Percentiles rank a stretch among this genome's conserved stretches.
These are phyloP conservation scores for Poicephalus gulielmi DNA, from an alignment of 2,113 vertebrate genomes.

Conservation along the genomic window DNA sequence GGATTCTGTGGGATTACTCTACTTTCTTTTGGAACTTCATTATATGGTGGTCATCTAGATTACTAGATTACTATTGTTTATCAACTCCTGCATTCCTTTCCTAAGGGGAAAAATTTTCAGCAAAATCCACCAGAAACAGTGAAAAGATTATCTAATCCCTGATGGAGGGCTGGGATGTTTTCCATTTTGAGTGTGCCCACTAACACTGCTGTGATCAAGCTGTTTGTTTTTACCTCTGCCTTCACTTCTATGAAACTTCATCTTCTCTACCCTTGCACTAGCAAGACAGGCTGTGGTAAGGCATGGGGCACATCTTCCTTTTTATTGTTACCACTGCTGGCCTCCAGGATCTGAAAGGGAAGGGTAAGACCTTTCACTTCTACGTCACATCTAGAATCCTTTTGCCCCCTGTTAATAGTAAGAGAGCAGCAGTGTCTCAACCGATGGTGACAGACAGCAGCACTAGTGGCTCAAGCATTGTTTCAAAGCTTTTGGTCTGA, in stretches of 20 bases:
- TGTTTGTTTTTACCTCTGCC: background rate
- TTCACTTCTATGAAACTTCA: accelerated
- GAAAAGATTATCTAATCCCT: background rate
- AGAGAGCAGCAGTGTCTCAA: accelerated
- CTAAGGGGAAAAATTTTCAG: background rate
- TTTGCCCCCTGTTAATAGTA: background rate
- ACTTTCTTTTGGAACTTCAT: background rate
- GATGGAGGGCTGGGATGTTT: background rate
- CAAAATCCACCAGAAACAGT: background rate
- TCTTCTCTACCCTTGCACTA: background rate
- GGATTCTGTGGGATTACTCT: background rate
- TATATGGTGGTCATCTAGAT: background rate
- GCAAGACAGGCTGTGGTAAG: background rate
- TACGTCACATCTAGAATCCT: background rate
- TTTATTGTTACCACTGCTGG: background rate
- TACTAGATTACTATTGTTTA: background rate
- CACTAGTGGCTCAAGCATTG: background rate
- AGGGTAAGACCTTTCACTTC: background rate
- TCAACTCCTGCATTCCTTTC: background rate
- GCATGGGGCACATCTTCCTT: background rate
- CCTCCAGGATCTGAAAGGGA: background rate
- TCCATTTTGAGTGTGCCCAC: background rate
- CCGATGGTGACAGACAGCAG: background rate
- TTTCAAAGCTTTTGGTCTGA: background rate
- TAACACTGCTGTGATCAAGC: background rate